Percentiles rank a stretch among this genome's conserved stretches.
Conservation (phyloP, 2,113 vertebrate genomes). For the Bothrops jararaca region DNA sequence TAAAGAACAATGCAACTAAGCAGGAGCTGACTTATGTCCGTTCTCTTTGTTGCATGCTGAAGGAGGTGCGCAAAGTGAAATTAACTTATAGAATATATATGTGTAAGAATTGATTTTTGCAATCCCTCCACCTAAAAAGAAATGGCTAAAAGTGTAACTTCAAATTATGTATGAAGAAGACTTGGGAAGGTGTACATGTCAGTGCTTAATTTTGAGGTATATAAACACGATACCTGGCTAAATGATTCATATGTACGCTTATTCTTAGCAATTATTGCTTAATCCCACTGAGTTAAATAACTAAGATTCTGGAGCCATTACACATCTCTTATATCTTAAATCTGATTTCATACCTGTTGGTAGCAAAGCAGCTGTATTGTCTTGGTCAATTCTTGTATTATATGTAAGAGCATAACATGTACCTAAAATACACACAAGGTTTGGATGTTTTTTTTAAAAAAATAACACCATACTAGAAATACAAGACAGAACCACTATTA, state of each 20-base stretch:
- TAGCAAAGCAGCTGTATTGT: slow-evolving; percentile 79
- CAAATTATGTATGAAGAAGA: not conserved
- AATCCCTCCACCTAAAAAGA: not conserved
- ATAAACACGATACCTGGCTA: not conserved
- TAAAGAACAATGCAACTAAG: not conserved
- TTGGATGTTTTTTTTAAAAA: not conserved
- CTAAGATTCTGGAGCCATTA: not conserved
- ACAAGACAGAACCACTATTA: not conserved
- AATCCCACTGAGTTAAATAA: not conserved
- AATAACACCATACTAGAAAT: not conserved
- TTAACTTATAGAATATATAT: not conserved
- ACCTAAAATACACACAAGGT: slow-evolving; percentile 70
- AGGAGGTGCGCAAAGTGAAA: not conserved
- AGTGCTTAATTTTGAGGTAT: not conserved
- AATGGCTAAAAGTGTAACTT: not conserved
- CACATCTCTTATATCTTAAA: rapidly evolving
- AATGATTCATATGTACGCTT: not conserved
- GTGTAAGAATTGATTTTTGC: not conserved
- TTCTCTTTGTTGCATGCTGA: not conserved
- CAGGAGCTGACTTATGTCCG: not conserved
- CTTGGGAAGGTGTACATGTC: not conserved
- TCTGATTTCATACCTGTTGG: slow-evolving; percentile 76
- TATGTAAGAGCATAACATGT: slow-evolving; percentile 79
- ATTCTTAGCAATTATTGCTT: not conserved
- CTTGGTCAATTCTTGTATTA: slow-evolving; percentile 85